Percentiles rank a stretch among this genome's conserved stretches.
Evolutionary conservation across 2,113 vertebrate genomes (phyloP).

Genomic region (Neopipo cinnamomea): DNA sequence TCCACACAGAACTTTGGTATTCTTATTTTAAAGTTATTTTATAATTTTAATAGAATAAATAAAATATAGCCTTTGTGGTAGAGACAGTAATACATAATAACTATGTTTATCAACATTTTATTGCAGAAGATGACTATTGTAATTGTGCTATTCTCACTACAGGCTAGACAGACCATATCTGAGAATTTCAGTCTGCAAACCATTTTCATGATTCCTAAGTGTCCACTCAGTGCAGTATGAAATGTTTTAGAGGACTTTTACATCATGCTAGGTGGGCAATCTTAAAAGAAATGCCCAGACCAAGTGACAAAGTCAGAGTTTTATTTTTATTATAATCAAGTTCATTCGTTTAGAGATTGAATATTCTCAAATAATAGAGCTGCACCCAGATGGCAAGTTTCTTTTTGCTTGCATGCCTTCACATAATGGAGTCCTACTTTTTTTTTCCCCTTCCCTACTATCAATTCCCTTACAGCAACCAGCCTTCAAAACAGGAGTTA

Average conservation of each 20-base stretch:
- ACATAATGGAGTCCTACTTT: neutral
- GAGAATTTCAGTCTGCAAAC: neutral
- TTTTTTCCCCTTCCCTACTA: neutral
- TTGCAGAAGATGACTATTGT: conserved; percentile 38
- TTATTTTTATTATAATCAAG: conserved; percentile 14
- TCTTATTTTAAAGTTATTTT: conserved; percentile 69
- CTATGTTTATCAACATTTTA: conserved; percentile 44
- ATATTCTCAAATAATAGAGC: neutral
- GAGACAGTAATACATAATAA: conserved; percentile 39
- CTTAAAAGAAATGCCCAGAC: neutral
- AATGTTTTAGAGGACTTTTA: neutral
- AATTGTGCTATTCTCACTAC: conserved; percentile 41
- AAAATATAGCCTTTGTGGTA: conserved; percentile 28
- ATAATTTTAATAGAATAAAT: conserved; percentile 65
- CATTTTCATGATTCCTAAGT: conserved; percentile 39
- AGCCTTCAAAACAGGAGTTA: conserved; percentile 65
- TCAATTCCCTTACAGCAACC: conserved; percentile 58
- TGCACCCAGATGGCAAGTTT: neutral
- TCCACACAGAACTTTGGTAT: conserved; percentile 24
- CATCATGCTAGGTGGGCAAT: neutral
- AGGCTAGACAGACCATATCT: neutral
- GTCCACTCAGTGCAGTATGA: neutral
- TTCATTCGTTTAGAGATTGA: neutral
- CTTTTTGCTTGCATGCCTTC: conserved; percentile 1
- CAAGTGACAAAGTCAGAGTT: neutral